These are phyloP conservation scores for Microctenopoma stevenorrisi DNA, from an alignment of 2,797 vertebrate genomes.

Conservation along the genomic window DNA sequence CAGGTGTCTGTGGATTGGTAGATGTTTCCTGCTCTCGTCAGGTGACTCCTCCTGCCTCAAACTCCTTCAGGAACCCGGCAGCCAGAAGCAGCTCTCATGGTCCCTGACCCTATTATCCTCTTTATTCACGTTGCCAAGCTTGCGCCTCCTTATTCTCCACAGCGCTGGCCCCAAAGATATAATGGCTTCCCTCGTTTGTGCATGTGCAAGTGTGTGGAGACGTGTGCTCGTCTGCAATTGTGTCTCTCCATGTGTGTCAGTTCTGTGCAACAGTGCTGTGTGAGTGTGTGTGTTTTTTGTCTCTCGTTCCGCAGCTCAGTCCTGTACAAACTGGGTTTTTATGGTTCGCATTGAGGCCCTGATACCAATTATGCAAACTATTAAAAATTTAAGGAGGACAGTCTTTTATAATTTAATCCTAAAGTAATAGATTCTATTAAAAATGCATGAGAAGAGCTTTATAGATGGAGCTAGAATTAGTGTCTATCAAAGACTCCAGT, in stretches of 20 bases:
- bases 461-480: conserved; percentile 88
- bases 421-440: conserved; percentile 90
- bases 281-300: conserved; percentile 45
- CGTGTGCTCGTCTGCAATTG: conserved; percentile 34
- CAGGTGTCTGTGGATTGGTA: conserved; percentile 68
- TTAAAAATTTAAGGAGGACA: conserved; percentile 87
- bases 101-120: conserved; percentile 68
- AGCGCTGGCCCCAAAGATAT: conserved; percentile 45
- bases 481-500: conserved; percentile 85
- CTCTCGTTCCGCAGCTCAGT: conserved; percentile 59
- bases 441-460: conserved; percentile 87
- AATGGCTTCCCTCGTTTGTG: conserved; percentile 32
- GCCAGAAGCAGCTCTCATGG: conserved; percentile 55
- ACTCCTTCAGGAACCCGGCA: conserved; percentile 50
- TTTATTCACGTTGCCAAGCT: conserved; percentile 51
- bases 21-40: conserved; percentile 63
- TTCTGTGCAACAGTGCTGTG: conserved; percentile 51
- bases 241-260: conserved; percentile 42
- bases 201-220: conserved; percentile 6
- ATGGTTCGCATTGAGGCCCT: conserved; percentile 79
- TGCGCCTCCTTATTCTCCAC: conserved; percentile 30
- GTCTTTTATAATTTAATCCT: conserved; percentile 91
- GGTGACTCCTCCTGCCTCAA: conserved; percentile 54
- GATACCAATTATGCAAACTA: conserved; percentile 88
- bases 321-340: conserved; percentile 81